Evolutionary conservation across 2,888 invertebrate species (phyloP).

Genomic region (Lepidocyrtinus sp.): DNA sequence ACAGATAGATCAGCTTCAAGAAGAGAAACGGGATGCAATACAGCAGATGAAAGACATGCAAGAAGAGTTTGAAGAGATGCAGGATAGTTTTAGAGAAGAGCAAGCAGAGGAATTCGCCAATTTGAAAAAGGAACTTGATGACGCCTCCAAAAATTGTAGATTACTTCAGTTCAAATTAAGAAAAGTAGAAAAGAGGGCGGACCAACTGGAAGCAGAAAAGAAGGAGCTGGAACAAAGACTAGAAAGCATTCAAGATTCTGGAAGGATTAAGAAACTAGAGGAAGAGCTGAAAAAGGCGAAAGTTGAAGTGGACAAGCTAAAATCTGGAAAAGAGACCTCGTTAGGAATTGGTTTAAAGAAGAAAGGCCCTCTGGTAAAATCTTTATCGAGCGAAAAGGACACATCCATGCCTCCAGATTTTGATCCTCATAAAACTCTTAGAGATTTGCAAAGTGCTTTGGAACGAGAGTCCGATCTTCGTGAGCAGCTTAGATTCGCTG

Average conservation of each 20-base stretch:
- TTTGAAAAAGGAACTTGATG: conserved; percentile 94
- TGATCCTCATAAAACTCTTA: conserved; percentile 83
- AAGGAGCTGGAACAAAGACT: conserved; percentile 76
- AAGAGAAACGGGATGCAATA: conserved; percentile 95
- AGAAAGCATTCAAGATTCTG: conserved; percentile 74
- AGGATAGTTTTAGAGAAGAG: conserved; percentile 96
- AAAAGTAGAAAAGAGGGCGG: conserved; percentile 92
- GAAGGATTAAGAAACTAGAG: conserved; percentile 85
- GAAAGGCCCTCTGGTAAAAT: conserved; percentile 68
- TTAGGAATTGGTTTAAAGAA: conserved; percentile 63
- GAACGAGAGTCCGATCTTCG: conserved; percentile 94
- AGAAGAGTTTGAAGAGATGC: conserved; percentile 99
- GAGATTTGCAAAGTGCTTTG: conserved; percentile 91
- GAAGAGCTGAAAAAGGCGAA: conserved; percentile 87
- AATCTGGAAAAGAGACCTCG: conserved; percentile 49
- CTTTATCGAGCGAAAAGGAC: conserved; percentile 68
- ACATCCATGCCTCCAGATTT: conserved; percentile 67
- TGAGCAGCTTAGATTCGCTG: conserved; percentile 92
- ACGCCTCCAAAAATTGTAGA: conserved; percentile 97
- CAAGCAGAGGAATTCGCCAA: conserved; percentile 97
- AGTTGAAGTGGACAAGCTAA: conserved; percentile 79
- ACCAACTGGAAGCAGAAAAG: conserved; percentile 90
- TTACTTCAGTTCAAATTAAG: conserved; percentile 97
- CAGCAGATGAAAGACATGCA: conserved; percentile 94
- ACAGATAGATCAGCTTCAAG: conserved; percentile 93